These are phyloP conservation scores for Eupristina koningsbergeri DNA, from an alignment of 1,140 invertebrate species.

Conservation along the genomic window DNA sequence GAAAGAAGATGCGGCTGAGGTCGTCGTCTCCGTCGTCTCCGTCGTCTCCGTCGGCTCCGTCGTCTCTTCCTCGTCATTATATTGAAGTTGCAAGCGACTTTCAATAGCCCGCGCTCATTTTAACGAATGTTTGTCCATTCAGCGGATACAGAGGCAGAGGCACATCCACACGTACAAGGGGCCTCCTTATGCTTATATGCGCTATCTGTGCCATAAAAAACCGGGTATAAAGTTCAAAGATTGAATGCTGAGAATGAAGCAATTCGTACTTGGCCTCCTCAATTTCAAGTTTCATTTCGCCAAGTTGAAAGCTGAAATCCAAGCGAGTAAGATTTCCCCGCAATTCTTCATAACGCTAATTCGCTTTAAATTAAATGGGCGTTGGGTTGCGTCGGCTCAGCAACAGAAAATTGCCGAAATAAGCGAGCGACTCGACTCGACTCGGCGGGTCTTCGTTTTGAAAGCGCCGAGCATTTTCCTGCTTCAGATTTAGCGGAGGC, in stretches of 20 bases:
- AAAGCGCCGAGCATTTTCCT: too few relatives aligned
- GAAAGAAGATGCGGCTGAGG: neutral
- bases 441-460: too few relatives aligned
- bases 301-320: neutral
- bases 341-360: too few relatives aligned
- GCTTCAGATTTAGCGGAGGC: too few relatives aligned
- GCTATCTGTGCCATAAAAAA: neutral
- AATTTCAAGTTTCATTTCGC: neutral
- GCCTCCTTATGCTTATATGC: too few relatives aligned
- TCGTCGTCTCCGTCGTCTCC: neutral
- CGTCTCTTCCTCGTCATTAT: neutral
- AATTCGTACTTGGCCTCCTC: neutral
- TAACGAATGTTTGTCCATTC: constrained; percentile 47
- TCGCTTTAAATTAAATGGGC: neutral
- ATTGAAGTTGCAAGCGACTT: constrained; percentile 25
- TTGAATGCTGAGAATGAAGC: neutral
- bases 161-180: neutral
- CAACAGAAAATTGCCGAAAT: too few relatives aligned
- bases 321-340: neutral
- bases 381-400: too few relatives aligned
- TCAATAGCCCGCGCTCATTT: constrained; percentile 34
- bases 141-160: constrained; percentile 9
- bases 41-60: neutral
- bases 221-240: neutral
- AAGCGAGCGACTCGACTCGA: too few relatives aligned